Evolutionary conservation across 2,797 vertebrate genomes (phyloP).

Genomic region (Benthosema pterotum): DNA sequence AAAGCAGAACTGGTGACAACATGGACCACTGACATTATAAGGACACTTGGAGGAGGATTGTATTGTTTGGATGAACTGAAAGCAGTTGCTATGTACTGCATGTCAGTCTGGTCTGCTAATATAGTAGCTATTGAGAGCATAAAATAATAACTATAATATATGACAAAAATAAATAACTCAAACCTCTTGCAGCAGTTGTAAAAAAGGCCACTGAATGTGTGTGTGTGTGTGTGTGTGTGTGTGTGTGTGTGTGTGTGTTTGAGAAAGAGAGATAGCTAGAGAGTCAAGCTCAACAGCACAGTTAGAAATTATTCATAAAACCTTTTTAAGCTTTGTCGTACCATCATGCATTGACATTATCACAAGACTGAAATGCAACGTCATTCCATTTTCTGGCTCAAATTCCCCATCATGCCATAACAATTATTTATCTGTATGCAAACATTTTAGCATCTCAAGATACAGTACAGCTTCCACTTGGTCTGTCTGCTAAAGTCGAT

Average conservation of each 20-base stretch:
- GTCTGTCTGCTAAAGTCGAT: slow-evolving; percentile 26
- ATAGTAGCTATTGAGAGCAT: slow-evolving; percentile 64
- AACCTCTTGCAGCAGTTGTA: slow-evolving; percentile 74
- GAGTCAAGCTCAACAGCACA: slow-evolving; percentile 63
- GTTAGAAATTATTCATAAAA: slow-evolving; percentile 43
- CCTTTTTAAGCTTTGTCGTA: slow-evolving; percentile 43
- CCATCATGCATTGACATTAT: slow-evolving; percentile 61
- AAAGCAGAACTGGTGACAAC: slow-evolving; percentile 54
- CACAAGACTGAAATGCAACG: slow-evolving; percentile 45
- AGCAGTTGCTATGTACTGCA: slow-evolving; percentile 67
- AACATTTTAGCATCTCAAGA: slow-evolving; percentile 51
- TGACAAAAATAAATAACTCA: slow-evolving; percentile 72
- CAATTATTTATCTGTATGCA: slow-evolving; percentile 50
- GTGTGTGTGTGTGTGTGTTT: slow-evolving; percentile 31
- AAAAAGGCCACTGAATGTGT: slow-evolving; percentile 77
- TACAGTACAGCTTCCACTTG: slow-evolving; percentile 45
- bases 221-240: slow-evolving; percentile 37
- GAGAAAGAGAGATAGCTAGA: slow-evolving; percentile 29
- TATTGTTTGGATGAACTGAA: slow-evolving; percentile 74
- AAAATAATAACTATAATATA: slow-evolving; percentile 60
- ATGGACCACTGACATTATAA: slow-evolving; percentile 69
- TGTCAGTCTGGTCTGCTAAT: slow-evolving; percentile 62
- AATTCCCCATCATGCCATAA: slow-evolving; percentile 56
- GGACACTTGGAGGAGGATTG: slow-evolving; percentile 85
- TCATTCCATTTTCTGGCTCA: slow-evolving; percentile 40